phyloP scores from a whole-genome alignment of 2,113 vertebrate species.

The Prolemur simus region DNA sequence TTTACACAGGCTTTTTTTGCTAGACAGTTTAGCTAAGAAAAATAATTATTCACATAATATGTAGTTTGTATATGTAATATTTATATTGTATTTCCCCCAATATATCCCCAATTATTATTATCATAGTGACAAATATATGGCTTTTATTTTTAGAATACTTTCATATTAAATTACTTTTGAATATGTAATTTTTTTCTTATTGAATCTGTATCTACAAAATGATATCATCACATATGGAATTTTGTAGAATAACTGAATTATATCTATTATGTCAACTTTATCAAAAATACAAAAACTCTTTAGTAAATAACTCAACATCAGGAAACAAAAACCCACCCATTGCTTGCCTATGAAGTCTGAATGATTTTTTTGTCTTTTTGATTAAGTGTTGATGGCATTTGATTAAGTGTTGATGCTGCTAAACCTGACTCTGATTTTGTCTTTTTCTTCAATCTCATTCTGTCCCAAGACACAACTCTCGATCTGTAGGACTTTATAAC shows the following conservation, averaged over 20 bases:
- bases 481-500: not conserved
- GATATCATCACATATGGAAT: not conserved
- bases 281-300: not conserved
- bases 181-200: not conserved
- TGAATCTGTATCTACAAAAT: not conserved
- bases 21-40: not conserved
- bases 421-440: not conserved
- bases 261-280: not conserved
- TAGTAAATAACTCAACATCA: not conserved
- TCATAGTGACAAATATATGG: not conserved
- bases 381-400: not conserved
- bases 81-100: not conserved
- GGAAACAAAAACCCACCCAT: not conserved
- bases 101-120: not conserved
- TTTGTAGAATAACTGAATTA: not conserved
- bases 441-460: not conserved
- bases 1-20: not conserved
- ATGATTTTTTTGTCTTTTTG: not conserved
- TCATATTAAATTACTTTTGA: not conserved
- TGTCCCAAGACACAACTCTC: not conserved
- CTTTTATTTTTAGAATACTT: not conserved
- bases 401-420: not conserved
- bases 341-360: not conserved
- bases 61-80: not conserved
- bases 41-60: not conserved